phyloP scores from a whole-genome alignment of 2,888 invertebrate genomes.

The Phyllotreta striolata region DNA sequence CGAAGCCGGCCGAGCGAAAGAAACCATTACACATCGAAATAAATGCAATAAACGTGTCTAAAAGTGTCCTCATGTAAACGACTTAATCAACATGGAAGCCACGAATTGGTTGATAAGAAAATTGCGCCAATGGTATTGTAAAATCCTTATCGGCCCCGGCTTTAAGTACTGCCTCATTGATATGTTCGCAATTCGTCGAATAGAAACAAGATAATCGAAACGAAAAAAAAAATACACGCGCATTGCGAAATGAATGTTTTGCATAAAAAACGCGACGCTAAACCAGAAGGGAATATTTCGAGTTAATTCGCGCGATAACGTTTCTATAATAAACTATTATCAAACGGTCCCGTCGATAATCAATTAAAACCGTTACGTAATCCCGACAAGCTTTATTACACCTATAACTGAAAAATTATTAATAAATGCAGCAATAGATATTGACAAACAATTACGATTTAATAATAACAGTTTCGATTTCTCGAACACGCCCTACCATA shows the following conservation, averaged over 20 bases:
- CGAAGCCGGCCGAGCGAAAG: too few species aligned
- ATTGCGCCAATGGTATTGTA: constrained; percentile 9
- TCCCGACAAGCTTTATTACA: constrained; percentile 13
- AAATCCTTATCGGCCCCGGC: neutral
- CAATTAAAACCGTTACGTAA: constrained; percentile 5
- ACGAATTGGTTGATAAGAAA: constrained; percentile 1
- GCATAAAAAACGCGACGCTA: too few species aligned
- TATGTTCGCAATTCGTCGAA: too few species aligned
- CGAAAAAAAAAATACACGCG: too few species aligned
- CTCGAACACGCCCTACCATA: constrained; percentile 10
- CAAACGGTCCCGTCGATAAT: neutral
- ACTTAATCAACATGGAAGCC: constrained; percentile 8
- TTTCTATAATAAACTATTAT: too few species aligned
- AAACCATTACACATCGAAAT: too few species aligned
- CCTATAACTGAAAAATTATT: constrained; percentile 7
- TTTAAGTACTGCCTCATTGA: too few species aligned
- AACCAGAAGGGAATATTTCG: too few species aligned
- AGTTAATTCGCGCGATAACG: too few species aligned
- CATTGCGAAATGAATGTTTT: too few species aligned
- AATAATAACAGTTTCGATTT: constrained; percentile 15
- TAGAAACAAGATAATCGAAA: too few species aligned
- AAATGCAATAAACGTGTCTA: constrained; percentile 14
- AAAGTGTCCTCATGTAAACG: constrained; percentile 3
- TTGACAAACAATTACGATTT: constrained; percentile 6
- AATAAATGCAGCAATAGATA: constrained; percentile 11